phyloP scores from a whole-genome alignment of 1,140 invertebrate genomes.

The Ceratina japonica region DNA sequence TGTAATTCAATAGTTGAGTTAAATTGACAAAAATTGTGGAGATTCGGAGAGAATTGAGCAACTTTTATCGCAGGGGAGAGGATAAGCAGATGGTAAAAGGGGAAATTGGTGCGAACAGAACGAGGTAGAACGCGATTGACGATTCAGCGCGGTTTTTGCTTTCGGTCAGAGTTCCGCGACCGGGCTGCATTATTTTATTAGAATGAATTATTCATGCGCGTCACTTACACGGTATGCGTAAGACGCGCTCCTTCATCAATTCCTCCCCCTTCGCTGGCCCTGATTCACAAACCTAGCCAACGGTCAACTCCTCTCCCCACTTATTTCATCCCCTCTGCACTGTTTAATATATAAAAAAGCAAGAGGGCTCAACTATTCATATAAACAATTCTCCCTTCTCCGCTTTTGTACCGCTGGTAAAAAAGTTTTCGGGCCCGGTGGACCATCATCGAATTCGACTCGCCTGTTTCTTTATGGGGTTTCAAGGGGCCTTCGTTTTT shows the following conservation, averaged over 20 bases:
- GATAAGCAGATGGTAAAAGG: neutral
- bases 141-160: slow-evolving; percentile 50
- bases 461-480: slow-evolving; percentile 38
- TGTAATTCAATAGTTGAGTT: too few relatives aligned
- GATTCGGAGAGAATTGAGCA: neutral
- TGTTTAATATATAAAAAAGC: too few relatives aligned
- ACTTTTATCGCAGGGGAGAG: too few relatives aligned
- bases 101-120: slow-evolving; percentile 25
- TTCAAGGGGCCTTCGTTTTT: slow-evolving; percentile 32
- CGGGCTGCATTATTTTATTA: slow-evolving; percentile 78
- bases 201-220: slow-evolving; percentile 77
- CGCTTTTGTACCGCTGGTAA: slow-evolving; percentile 8
- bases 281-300: slow-evolving; percentile 19
- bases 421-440: neutral
- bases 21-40: too few relatives aligned
- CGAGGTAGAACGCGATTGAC: slow-evolving; percentile 15
- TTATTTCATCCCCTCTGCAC: slow-evolving; percentile 8
- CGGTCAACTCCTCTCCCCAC: slow-evolving; percentile 1
- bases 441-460: slow-evolving; percentile 2
- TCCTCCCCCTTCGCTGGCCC: slow-evolving; percentile 31
- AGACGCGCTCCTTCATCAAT: slow-evolving; percentile 76
- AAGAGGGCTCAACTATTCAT: neutral
- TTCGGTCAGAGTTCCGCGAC: slow-evolving; percentile 30
- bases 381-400: slow-evolving; percentile 1
- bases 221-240: slow-evolving; percentile 78